Evolutionary conservation across 2,888 invertebrate species (phyloP), one percentile per base, ranked within the genome.

Genomic region (Orchesellides sinensis): DNA sequence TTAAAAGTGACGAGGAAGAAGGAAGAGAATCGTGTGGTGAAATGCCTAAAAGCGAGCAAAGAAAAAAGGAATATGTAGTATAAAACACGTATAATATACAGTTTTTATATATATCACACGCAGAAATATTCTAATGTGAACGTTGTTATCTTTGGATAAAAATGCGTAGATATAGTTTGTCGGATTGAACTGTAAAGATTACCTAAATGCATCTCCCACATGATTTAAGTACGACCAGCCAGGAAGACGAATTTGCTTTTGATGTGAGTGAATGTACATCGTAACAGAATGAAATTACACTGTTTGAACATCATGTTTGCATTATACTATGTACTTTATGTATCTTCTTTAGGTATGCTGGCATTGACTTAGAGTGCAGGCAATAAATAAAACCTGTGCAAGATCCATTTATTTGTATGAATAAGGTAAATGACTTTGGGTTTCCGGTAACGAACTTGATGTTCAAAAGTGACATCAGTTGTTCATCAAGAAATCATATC

Each of bases 341-440:
- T n/a, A n/a, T n/a, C n/a, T n/a, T n/a, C n/a, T n/a, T n/a, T n/a
- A n/a, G n/a, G n/a, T n/a, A n/a, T n/a, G n/a, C n/a, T n/a, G n/a
- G n/a, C n/a, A n/a, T n/a, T n/a, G n/a, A n/a, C n/a, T n/a, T n/a
- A n/a, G n/a, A n/a, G n/a, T n/a, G n/a, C n/a, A n/a, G n/a, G n/a
- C n/a, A n/a, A n/a, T n/a, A 2, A 19, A 52, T 52, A 52, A 52
- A 52, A 63, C 6, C 21, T 63, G 35, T 8, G 21, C 32, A 65
- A 32, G 40, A 66, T 66, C 40, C 56, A 66, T 66, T 52, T 59
- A 32, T 59, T 69, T 69, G 45, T 32, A 54, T 3, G 56, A 40
- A 35, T 47, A 40, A 79, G 70, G 70, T 70, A 70, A 70, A 79
- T 72, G 79, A 65, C 63, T 79, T 70, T 65, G 21, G 70, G 70